Evolutionary conservation across 2,797 vertebrate genomes (phyloP), one percentile per base, ranked within the genome.

Genomic region (Acipenser transmontanus): DNA sequence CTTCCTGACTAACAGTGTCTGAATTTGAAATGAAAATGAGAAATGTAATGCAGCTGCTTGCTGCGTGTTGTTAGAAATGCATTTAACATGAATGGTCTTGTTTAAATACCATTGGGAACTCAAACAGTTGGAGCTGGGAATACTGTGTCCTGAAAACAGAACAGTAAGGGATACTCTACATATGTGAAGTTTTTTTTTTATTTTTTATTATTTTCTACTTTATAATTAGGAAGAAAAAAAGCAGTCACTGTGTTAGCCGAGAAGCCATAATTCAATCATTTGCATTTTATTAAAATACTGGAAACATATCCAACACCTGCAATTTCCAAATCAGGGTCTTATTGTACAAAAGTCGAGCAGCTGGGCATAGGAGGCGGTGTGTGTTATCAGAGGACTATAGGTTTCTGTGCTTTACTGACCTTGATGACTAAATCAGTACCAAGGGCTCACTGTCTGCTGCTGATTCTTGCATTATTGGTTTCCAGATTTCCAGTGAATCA

Each of bases 301-400:
- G 73, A 66, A 51, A 69, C 49, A 62, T 65, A 73, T 59, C 69
- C 60, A 66, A 68, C 66, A 79, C 73, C 76, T 74, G 75, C 76
- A 71, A 7, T 64, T 76, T 62, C 61, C 52, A 69, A 59, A 69
- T 57, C 1, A 49, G 50, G 62, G 63, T 6, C 34, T 66, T 72
- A 65, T 78, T 59, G 61, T 69, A 68, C 72, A 74, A 72, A 72
- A 72, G 52, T 50, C 60, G 71, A 73, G 69, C 77, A 79, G 73
- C 76, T 78, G 81, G 62, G 67, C 71, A 66, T 1, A 61, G 69
- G 76, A 74, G 77, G 75, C 63, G 48, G 70, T 59, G n/a, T 34
- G 34, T 73, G 74, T 77, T 71, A 75, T 80, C 75, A 74, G 72
- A 49, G 70, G 72, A 66, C 66, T 78, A 77, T 66, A 66, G 49